Conservation (phyloP, 2,113 vertebrate species). For the Passer domesticus region DNA sequence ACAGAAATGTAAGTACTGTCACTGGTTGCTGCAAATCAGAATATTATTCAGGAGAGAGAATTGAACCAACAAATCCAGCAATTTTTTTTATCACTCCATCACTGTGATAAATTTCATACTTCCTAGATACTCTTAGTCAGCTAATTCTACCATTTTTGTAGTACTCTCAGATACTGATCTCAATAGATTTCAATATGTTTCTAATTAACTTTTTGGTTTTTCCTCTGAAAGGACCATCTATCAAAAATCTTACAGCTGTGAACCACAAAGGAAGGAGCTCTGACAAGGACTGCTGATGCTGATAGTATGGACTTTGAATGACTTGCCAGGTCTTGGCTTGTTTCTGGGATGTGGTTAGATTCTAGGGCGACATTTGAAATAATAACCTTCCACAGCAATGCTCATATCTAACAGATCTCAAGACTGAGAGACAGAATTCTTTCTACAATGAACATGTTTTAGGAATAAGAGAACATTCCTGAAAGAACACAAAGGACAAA, state of each 20-base stretch:
- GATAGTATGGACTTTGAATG: neutral
- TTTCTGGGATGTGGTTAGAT: neutral
- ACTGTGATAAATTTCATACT: neutral
- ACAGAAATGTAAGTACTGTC: neutral
- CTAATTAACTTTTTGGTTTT: neutral
- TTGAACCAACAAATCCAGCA: fast-evolving
- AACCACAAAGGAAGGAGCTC: neutral
- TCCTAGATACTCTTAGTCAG: neutral
- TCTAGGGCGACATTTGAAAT: neutral
- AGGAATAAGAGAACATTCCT: neutral
- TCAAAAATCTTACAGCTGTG: fast-evolving
- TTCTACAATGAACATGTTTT: neutral
- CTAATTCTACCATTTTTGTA: neutral
- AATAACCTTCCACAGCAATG: neutral
- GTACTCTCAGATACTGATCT: neutral
- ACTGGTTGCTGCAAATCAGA: neutral
- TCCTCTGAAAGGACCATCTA: neutral
- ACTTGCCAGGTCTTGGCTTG: neutral
- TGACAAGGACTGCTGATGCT: neutral
- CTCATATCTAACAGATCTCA: neutral
- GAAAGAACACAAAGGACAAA: neutral
- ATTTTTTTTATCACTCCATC: neutral
- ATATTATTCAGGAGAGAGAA: neutral
- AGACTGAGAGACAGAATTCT: neutral
- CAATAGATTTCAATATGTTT: neutral